Base-by-base conservation (phyloP, 2,888 invertebrate species). In the Agrochola lychnidis region DNA sequence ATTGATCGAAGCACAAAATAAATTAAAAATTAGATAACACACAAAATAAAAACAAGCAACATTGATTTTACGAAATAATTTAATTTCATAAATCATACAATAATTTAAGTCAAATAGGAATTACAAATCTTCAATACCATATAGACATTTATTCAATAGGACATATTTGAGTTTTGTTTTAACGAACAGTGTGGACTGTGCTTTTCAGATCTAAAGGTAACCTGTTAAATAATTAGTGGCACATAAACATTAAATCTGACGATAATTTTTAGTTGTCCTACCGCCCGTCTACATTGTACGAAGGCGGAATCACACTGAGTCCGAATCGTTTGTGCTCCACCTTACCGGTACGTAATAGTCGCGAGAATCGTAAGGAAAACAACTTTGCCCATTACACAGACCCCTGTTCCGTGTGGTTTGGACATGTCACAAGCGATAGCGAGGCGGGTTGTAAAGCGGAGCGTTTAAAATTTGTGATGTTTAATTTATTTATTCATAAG, bases 361-460 rank as follows among this genome's bases (percentile, higher is more conserved):
- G 90, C 87, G 86, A 85, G 78, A 92, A 91, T 92, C 89, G 90
- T 85, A 87, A 90, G 90, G 89, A 91, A 91, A 92, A 92, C 92
- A 93, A 93, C 93, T 93, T 93, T 88, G 86, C 71, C 89, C 90
- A 92, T 93, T 93, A 92, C 88, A 89, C 83, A 88, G 83, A 87
- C 83, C 87, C 88, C 84, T 82, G 83, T 77, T 84, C 64, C 56
- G 74, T 63, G 36, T n/a, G 69, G 19, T 64, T 45, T 56, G 85
- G 19, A 19, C 25, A 79, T 80, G 70, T 16, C 9, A 85, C 25
- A 59, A 77, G 83, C 82, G 70, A 36, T 19, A 84, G 88, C 87
- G 85, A 70, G 22, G 63, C 69, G 69, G 40, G 25, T 63, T 30
- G 7, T 36, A 9, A 36, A 69, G n/a, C 36, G 19, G 56, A 53